Conservation (phyloP, 2,888 invertebrate genomes). For the Mythimna impura region DNA sequence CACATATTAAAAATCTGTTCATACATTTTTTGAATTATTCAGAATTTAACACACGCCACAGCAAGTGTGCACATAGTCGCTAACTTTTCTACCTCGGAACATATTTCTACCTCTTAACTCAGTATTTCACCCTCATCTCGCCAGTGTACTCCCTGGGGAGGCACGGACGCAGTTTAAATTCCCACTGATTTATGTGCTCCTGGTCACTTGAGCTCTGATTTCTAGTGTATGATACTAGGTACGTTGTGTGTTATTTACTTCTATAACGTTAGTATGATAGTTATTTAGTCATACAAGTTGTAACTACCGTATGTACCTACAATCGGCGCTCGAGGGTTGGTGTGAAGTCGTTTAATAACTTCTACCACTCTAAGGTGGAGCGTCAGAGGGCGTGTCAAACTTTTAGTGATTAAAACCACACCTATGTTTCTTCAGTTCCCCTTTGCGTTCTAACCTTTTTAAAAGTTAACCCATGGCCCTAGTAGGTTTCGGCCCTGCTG, state of each 20-base stretch:
- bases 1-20: too few species aligned
- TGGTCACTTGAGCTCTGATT: slow-evolving; percentile 60
- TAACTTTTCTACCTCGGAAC: slow-evolving; percentile 49
- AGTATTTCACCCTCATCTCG: slow-evolving; percentile 63
- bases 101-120: slow-evolving; percentile 61
- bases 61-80: slow-evolving; percentile 24
- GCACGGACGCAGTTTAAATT: slow-evolving; percentile 63
- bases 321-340: too few species aligned
- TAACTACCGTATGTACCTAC: too few species aligned
- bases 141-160: slow-evolving; percentile 46
- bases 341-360: too few species aligned
- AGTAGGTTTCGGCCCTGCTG: too few species aligned
- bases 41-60: slow-evolving; percentile 15
- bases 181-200: slow-evolving; percentile 58
- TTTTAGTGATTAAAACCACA: too few species aligned
- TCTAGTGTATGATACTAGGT: slow-evolving; percentile 41
- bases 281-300: too few species aligned
- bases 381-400: too few species aligned
- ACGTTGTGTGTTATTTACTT: slow-evolving; percentile 21
- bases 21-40: slow-evolving; percentile 7
- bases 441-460: too few species aligned
- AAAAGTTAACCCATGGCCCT: too few species aligned
- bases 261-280: background rate
- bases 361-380: too few species aligned
- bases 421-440: too few species aligned